Evolutionary conservation across 2,113 vertebrate species (phyloP).

Genomic region (Cyanoderma ruficeps): DNA sequence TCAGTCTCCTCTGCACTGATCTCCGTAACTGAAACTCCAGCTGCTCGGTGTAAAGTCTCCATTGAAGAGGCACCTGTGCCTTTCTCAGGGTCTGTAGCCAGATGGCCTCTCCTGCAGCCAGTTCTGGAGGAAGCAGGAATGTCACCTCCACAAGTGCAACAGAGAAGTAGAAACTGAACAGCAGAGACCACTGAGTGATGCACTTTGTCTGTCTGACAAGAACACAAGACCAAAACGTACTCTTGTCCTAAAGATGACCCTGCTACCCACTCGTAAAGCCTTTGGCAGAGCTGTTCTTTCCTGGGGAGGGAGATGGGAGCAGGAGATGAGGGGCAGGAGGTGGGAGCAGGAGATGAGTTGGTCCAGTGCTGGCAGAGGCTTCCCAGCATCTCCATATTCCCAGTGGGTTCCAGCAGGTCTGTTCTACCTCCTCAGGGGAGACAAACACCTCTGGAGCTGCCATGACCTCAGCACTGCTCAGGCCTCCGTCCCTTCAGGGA

Average conservation of each 20-base stretch:
- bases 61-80: background rate
- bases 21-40: background rate
- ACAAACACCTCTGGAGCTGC: background rate
- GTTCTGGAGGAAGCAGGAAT: background rate
- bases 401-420: accelerated
- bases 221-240: background rate
- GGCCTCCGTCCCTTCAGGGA: background rate
- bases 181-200: background rate
- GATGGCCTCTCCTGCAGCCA: background rate
- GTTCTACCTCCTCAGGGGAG: background rate
- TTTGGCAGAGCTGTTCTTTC: background rate
- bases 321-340: background rate
- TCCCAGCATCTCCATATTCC: background rate
- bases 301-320: too few relatives aligned
- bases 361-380: background rate
- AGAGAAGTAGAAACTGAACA: background rate
- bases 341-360: background rate
- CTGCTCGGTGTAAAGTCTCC: background rate
- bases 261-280: background rate
- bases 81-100: background rate
- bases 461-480: background rate
- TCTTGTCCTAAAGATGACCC: background rate
- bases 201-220: background rate
- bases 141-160: background rate
- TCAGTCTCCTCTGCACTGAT: constrained; percentile 6